A percentile compares a stretch with the other conserved stretches of the same genome.
phyloP scores from a whole-genome alignment of 2,797 vertebrate species.

The Pangasius macronema region DNA sequence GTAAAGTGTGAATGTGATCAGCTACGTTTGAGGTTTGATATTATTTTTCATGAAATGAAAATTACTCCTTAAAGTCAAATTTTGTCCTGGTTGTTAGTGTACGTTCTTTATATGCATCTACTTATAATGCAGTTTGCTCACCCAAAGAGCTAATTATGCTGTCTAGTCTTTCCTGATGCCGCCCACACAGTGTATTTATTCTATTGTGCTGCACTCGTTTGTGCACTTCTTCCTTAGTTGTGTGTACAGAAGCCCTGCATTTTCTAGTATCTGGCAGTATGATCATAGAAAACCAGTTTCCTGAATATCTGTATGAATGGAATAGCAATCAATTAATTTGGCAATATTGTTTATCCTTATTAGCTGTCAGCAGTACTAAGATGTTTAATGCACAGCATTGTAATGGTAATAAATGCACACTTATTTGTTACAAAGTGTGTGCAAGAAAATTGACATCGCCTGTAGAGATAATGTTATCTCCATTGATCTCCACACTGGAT shows the following conservation, averaged over 20 bases:
- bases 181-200: slow-evolving; percentile 15
- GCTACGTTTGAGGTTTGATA: neutral
- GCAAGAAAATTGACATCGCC: neutral
- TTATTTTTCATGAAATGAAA: neutral
- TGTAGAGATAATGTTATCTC: slow-evolving; percentile 14
- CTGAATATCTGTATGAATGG: neutral
- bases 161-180: slow-evolving; percentile 27
- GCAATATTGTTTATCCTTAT: neutral
- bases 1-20: neutral
- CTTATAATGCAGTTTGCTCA: slow-evolving; percentile 20
- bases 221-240: neutral
- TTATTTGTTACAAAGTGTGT: neutral
- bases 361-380: neutral
- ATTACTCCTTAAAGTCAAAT: neutral
- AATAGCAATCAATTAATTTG: neutral
- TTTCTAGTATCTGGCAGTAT: neutral
- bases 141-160: slow-evolving; percentile 19
- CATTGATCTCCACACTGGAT: slow-evolving; percentile 3
- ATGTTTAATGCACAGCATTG: neutral
- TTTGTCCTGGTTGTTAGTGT: slow-evolving; percentile 6
- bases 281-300: neutral
- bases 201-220: slow-evolving; percentile 2
- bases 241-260: neutral
- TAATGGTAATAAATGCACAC: neutral
- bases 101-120: neutral